A percentile compares a stretch with the other conserved stretches of the same genome.
Conservation (phyloP, 1,140 invertebrate species). For the Reticulitermes speratus region DNA sequence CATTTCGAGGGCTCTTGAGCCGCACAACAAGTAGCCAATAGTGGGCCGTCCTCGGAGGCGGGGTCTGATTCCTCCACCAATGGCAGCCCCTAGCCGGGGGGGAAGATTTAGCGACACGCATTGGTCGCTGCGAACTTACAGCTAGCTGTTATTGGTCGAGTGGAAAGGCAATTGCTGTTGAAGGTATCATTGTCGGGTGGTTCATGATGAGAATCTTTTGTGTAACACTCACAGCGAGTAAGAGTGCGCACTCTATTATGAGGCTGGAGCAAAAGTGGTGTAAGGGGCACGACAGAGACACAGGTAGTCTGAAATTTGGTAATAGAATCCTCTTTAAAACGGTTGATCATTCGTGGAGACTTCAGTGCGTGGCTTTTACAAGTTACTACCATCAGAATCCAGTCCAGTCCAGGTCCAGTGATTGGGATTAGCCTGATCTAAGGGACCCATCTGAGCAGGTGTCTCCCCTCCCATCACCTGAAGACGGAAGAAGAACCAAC, state of each 20-base stretch:
- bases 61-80: not conserved
- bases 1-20: not conserved
- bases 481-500: too few relatives aligned
- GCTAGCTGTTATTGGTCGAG: not conserved
- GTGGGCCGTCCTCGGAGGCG: not conserved
- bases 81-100: not conserved
- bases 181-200: not conserved
- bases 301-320: too few relatives aligned
- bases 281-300: not conserved
- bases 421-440: too few relatives aligned
- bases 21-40: slow-evolving; percentile 1
- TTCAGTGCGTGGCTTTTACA: too few relatives aligned
- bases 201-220: slow-evolving; percentile 11
- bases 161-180: not conserved
- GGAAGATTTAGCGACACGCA: not conserved
- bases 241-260: not conserved
- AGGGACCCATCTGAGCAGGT: too few relatives aligned
- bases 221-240: slow-evolving; percentile 2
- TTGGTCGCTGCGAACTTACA: not conserved
- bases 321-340: too few relatives aligned
- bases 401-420: too few relatives aligned
- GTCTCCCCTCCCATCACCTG: too few relatives aligned
- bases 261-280: not conserved
- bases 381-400: too few relatives aligned
- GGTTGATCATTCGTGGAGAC: too few relatives aligned